Evolutionary conservation across 2,888 invertebrate species (phyloP), one percentile per base, ranked within the genome.

Genomic region (Sphinx pinastri): DNA sequence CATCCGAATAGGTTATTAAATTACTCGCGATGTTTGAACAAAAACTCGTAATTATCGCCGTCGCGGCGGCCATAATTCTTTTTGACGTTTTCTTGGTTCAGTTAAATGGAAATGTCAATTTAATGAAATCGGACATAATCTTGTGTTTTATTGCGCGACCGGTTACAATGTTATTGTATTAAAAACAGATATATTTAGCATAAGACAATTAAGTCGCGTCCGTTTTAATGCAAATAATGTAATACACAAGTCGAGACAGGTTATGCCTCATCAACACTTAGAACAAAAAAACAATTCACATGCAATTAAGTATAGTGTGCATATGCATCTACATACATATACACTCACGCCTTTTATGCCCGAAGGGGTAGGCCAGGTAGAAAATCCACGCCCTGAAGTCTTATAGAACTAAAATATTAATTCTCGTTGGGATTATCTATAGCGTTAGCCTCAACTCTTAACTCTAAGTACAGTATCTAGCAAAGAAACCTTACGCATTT

Each of bases 1-100:
- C 83, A 81, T 83, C 82, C 83, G 84, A 84, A 88, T 87, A 86
- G 89, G 86, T 92, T 93, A 92, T 93, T 93, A 89, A 92, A 92
- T 92, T 92, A 92, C 90, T 88, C 83, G 83, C 83, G 88, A 88
- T 85, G 84, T 84, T 86, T 85, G 84, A 82, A 84, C 81, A 84
- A 86, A 84, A 83, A 80, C 83, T 79, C 80, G 80, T 83, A 84
- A 89, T 88, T 89, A 90, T 86, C 87, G 83, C 72, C 71, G 71
- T 72, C 77, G 82, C 81, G 80, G 77, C 78, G 77, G 81, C 79
- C 77, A 79, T 83, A 78, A 81, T 81, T 82, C 76, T 80, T 82
- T 80, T 77, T 77, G 79, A 78, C 76, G 76, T 79, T 82, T 80
- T 75, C 75, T 79, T 79, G 75, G 79, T 75, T 76, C 75, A 74